phyloP scores from a whole-genome alignment of 2,113 vertebrate genomes.

The Lasiurus borealis region DNA sequence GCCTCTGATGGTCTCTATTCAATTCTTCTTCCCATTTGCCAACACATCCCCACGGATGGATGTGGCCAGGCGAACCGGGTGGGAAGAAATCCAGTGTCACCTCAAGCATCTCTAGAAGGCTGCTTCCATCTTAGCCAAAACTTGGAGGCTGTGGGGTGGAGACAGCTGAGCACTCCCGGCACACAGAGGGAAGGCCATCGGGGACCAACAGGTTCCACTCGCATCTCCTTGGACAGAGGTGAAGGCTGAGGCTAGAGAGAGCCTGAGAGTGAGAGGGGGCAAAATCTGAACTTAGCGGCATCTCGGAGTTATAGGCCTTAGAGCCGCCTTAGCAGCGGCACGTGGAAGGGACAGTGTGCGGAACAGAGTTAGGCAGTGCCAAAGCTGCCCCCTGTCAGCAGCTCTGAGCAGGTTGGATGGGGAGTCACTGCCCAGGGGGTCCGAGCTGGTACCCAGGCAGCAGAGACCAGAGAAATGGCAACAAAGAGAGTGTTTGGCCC shows the following conservation, averaged over 20 bases:
- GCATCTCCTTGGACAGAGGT: not conserved
- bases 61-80: not conserved
- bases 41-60: not conserved
- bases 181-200: not conserved
- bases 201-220: not conserved
- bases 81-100: not conserved
- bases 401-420: not conserved
- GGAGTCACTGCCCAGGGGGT: not conserved
- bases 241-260: not conserved
- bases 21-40: not conserved
- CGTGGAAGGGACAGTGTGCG: not conserved
- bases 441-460: not conserved
- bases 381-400: not conserved
- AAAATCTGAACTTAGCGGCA: not conserved
- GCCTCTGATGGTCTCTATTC: not conserved
- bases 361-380: not conserved
- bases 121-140: not conserved
- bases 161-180: not conserved
- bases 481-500: not conserved
- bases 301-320: not conserved
- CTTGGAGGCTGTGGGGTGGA: not conserved
- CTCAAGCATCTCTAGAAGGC: not conserved
- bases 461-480: not conserved
- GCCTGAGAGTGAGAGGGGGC: not conserved
- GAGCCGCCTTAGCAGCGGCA: not conserved